These are phyloP conservation scores for Borostomias antarcticus DNA, from an alignment of 2,797 vertebrate genomes.

Conservation along the genomic window DNA sequence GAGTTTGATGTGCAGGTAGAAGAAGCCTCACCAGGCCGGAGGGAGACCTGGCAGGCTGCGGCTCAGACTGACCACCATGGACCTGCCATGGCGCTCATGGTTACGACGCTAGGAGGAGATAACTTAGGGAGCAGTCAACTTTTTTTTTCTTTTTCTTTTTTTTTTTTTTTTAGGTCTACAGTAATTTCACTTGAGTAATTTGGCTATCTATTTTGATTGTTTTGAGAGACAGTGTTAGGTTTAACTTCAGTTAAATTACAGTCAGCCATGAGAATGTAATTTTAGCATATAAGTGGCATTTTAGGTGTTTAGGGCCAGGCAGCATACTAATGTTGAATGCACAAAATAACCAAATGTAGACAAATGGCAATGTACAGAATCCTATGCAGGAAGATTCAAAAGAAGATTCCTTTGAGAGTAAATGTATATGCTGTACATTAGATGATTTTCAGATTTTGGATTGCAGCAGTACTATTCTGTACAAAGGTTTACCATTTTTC, in stretches of 20 bases:
- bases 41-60: constrained; percentile 61
- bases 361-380: constrained; percentile 84
- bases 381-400: constrained; percentile 93
- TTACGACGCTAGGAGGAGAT: constrained; percentile 73
- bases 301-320: constrained; percentile 75
- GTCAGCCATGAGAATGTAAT: constrained; percentile 79
- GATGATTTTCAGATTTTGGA: constrained; percentile 86
- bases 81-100: constrained; percentile 66
- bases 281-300: constrained; percentile 75
- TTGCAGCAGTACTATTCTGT: constrained; percentile 91
- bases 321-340: constrained; percentile 83
- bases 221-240: constrained; percentile 68
- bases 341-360: constrained; percentile 96
- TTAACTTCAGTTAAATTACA: constrained; percentile 69
- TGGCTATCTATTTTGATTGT: constrained; percentile 66
- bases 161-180: constrained; percentile 61
- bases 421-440: constrained; percentile 97
- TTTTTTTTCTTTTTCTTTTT: no score
- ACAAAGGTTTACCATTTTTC: constrained; percentile 86
- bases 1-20: constrained; percentile 55
- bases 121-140: constrained; percentile 64
- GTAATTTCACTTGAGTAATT: constrained; percentile 54
- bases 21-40: constrained; percentile 65
- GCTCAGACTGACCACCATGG: constrained; percentile 57
- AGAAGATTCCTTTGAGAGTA: constrained; percentile 82